Base-by-base conservation (phyloP, 2,113 vertebrate genomes). In the Thalassarche chlororhynchos region DNA sequence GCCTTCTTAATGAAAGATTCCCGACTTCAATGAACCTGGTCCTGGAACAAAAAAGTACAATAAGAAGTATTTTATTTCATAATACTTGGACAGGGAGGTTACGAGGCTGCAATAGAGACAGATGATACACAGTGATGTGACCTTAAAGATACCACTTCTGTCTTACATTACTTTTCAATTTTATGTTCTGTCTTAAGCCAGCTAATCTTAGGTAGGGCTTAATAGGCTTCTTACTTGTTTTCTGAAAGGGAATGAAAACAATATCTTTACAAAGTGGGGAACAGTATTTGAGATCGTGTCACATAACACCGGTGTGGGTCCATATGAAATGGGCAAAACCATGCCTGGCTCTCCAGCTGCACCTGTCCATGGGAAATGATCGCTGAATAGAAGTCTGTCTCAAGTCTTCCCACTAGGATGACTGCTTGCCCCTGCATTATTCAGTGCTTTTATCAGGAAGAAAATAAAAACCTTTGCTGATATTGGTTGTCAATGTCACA, bases 41-140 rank as follows among this genome's bases (percentile, higher is more conserved):
- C n/a, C n/a, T n/a, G n/a, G n/a, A n/a, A n/a, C n/a, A 87, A 44
- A 28, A 82, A 89, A 94, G 77, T 64, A 62, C 8, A 69, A 55
- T 84, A 85, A 87, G 77, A 97, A 95, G 42, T 72, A 91, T 84
- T 97, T 96, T 93, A 93, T 95, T 92, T 92, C 60, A 90, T 97
- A 97, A 94, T 68, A 91, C 94, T 91, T 96, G 79, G 96, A 87
- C 58, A 89, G 84, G 75, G 51, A 97, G 84, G 49, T 94, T 97
- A 93, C 11, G 10, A 95, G 66, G 44, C 79, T 81, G 40, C 65
- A 66, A 31, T 85, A 47, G 8, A 80, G 83, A 83, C 46, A 88
- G 75, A 86, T 87, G 90, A 95, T 72, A 62, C 24, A 40, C 36
- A 81, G 42, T 4, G 6, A 82, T 88, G 78, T 89, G 87, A 91